These are phyloP conservation scores for Pseudomugil tenellus DNA, from an alignment of 2,797 vertebrate species.

Conservation along the genomic window DNA sequence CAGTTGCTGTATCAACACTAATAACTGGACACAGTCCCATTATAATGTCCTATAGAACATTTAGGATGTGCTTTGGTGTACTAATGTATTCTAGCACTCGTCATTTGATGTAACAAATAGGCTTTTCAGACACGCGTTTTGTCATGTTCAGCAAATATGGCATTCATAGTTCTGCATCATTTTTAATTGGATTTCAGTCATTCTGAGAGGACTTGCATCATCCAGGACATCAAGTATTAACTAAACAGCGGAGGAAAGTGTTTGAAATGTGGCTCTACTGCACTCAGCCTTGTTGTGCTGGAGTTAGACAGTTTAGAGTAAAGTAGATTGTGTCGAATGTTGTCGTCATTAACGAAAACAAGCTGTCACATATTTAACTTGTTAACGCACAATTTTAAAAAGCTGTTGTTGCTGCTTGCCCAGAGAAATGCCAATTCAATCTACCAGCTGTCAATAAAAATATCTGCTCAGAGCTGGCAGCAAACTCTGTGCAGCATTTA, in stretches of 20 bases:
- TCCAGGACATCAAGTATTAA: slow-evolving; percentile 32
- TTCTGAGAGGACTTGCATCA: slow-evolving; percentile 20
- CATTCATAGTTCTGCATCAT: slow-evolving; percentile 26
- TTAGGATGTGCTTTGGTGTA: background rate
- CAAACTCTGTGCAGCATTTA: slow-evolving; percentile 47
- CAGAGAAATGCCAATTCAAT: slow-evolving; percentile 44
- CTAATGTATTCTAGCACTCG: background rate
- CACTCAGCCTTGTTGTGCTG: slow-evolving; percentile 29
- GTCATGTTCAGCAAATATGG: slow-evolving; percentile 45
- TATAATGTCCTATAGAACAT: slow-evolving; percentile 17
- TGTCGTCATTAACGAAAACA: slow-evolving; percentile 47
- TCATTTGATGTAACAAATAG: slow-evolving; percentile 18
- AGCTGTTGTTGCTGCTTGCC: slow-evolving; percentile 35
- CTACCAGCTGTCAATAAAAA: slow-evolving; percentile 57
- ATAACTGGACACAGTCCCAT: slow-evolving; percentile 20
- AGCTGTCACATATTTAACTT: slow-evolving; percentile 35
- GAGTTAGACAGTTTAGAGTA: slow-evolving; percentile 32
- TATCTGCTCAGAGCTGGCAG: slow-evolving; percentile 25
- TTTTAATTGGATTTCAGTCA: slow-evolving; percentile 49
- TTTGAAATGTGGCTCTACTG: slow-evolving; percentile 32
- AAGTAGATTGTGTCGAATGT: slow-evolving; percentile 40
- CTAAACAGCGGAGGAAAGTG: slow-evolving; percentile 27
- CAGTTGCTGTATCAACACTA: slow-evolving; percentile 9
- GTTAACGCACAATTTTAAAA: slow-evolving; percentile 22
- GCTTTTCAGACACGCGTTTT: slow-evolving; percentile 39